phyloP scores from a whole-genome alignment of 1,140 invertebrate species.

The Drosophila pandora region DNA sequence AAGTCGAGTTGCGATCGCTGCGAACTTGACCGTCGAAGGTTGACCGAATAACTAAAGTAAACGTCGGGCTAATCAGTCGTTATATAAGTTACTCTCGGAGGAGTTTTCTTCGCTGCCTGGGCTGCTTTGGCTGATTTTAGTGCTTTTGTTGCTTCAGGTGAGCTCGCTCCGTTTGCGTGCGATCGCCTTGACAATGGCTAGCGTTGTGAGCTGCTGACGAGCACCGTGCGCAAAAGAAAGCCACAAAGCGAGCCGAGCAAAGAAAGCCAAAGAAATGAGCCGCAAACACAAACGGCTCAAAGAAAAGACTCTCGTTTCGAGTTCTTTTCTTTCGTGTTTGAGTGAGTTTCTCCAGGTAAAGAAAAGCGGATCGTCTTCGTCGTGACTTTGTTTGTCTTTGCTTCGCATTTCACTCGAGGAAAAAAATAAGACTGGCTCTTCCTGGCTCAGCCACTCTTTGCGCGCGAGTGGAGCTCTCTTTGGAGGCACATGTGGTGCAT shows the following conservation, averaged over 20 bases:
- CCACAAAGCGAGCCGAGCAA: conserved; percentile 65
- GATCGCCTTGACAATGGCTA: conserved; percentile 83
- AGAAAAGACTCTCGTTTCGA: conserved; percentile 12
- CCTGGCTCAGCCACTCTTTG: conserved; percentile 26
- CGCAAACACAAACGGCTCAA: conserved; percentile 65
- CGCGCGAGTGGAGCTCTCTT: conserved; percentile 22
- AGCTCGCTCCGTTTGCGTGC: conserved; percentile 63
- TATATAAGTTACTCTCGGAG: conserved; percentile 81
- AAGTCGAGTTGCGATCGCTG: conserved; percentile 63
- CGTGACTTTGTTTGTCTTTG: conserved; percentile 29
- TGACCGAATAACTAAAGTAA: conserved; percentile 84
- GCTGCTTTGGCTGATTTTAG: conserved; percentile 47
- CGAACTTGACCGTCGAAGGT: conserved; percentile 83
- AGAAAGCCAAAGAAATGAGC: conserved; percentile 80
- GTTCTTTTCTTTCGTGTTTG: conserved; percentile 20
- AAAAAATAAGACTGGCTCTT: conserved; percentile 10
- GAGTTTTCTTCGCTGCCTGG: conserved; percentile 61
- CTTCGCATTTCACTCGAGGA: conserved; percentile 34
- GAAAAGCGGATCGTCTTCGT: conserved; percentile 31
- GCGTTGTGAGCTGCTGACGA: conserved; percentile 70
- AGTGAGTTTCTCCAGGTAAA: conserved; percentile 40
- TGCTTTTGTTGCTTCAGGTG: conserved; percentile 43
- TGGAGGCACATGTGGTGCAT: conserved; percentile 25
- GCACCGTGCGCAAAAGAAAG: conserved; percentile 63
- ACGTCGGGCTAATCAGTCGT: conserved; percentile 78